Evolutionary conservation across 2,797 vertebrate species (phyloP).

Genomic region (Helarctos malayanus): DNA sequence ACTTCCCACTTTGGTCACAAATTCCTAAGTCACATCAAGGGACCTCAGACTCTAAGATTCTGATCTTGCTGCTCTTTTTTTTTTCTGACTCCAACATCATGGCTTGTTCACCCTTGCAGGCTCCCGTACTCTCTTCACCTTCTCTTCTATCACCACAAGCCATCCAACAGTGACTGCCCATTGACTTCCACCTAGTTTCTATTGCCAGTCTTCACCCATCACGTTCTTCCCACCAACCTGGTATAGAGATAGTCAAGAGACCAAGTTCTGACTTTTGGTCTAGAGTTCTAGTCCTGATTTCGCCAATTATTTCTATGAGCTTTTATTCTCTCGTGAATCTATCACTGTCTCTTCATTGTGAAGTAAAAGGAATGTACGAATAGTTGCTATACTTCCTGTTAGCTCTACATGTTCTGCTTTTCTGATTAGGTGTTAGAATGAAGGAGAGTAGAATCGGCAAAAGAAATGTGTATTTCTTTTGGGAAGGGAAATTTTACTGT

Average conservation of each 20-base stretch:
- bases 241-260: not conserved
- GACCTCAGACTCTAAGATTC: not conserved
- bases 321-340: not conserved
- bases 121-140: not conserved
- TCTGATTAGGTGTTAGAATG: not conserved
- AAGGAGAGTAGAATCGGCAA: not conserved
- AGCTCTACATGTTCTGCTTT: not conserved
- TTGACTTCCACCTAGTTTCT: not conserved
- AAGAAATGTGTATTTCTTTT: not conserved
- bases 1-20: not conserved
- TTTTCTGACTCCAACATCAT: not conserved
- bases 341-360: not conserved
- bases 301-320: not conserved
- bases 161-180: not conserved
- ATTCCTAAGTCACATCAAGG: not conserved
- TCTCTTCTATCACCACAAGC: not conserved
- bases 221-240: not conserved
- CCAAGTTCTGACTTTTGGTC: not conserved
- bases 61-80: not conserved
- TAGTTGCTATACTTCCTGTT: not conserved
- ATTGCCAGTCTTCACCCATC: not conserved
- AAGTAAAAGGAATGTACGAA: not conserved
- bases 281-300: not conserved
- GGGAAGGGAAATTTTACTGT: not conserved
- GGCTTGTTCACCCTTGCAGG: not conserved